These are phyloP conservation scores for Drosophila pruinosa DNA, from an alignment of 1,140 invertebrate genomes.

Conservation along the genomic window DNA sequence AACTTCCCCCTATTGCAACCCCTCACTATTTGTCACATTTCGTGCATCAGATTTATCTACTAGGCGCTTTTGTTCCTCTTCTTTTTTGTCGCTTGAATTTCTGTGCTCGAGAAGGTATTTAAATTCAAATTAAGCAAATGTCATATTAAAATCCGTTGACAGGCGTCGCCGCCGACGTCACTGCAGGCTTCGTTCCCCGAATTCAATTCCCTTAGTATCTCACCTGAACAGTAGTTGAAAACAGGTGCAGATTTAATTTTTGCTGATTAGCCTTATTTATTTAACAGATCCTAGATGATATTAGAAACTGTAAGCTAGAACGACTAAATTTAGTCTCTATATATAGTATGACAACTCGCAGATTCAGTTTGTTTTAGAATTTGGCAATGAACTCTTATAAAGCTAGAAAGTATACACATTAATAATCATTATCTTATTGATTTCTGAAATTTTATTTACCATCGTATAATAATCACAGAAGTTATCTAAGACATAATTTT, in stretches of 20 bases:
- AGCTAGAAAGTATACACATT: too few relatives aligned
- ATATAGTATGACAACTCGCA: too few relatives aligned
- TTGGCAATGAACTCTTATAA: too few relatives aligned
- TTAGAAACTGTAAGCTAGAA: too few relatives aligned
- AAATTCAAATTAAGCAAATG: constrained; percentile 79
- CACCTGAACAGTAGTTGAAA: neutral
- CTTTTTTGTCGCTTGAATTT: constrained; percentile 43
- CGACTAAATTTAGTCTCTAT: too few relatives aligned
- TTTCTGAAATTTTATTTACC: too few relatives aligned
- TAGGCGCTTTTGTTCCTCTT: constrained; percentile 33
- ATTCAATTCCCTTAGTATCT: too few relatives aligned
- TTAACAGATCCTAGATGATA: constrained; percentile 17
- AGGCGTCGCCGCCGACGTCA: constrained; percentile 26
- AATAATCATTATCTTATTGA: too few relatives aligned
- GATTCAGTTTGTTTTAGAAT: too few relatives aligned
- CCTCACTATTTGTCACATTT: constrained; percentile 47
- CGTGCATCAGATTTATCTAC: constrained; percentile 63
- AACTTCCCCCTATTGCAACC: neutral
- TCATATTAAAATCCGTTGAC: constrained; percentile 69
- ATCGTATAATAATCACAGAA: too few relatives aligned
- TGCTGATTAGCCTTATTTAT: constrained; percentile 49
- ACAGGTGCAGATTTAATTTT: constrained; percentile 33
- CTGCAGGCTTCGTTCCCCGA: neutral
- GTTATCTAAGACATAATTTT: too few relatives aligned
- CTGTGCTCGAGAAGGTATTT: constrained; percentile 54